A percentile compares a stretch with the other conserved stretches of the same genome.
Evolutionary conservation across 2,113 vertebrate species (phyloP).

Genomic region (Saccopteryx bilineata): DNA sequence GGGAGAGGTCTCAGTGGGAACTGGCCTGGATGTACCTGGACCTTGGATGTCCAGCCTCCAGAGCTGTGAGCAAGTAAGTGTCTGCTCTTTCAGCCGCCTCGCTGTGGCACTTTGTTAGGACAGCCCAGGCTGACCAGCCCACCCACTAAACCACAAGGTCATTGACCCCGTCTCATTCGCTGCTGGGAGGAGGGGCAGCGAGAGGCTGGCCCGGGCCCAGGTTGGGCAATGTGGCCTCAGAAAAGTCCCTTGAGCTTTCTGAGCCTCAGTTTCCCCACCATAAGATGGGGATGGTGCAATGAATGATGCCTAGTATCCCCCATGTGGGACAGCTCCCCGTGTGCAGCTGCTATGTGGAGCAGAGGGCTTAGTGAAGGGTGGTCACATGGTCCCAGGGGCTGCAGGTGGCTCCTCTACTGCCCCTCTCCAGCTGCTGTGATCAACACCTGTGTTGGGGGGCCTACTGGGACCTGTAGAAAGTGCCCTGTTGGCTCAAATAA

Average conservation of each 20-base stretch:
- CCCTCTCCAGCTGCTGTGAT: background rate
- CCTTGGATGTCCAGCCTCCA: background rate
- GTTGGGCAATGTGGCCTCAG: background rate
- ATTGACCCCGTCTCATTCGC: rapidly evolving
- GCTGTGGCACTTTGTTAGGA: rapidly evolving
- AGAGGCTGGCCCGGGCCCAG: background rate
- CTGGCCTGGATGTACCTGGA: background rate
- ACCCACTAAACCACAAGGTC: background rate
- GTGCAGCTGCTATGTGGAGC: too few species aligned
- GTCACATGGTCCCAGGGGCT: too few species aligned
- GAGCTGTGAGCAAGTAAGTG: background rate
- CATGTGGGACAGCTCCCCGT: too few species aligned
- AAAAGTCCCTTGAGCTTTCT: too few species aligned
- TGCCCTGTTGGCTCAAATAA: background rate
- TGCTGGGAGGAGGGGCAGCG: too few species aligned
- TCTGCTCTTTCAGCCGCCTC: rapidly evolving
- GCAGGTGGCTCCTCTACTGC: background rate
- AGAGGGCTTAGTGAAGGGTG: background rate
- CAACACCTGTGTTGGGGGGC: background rate
- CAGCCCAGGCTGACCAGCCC: rapidly evolving
- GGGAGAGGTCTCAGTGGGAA: background rate
- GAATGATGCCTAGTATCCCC: too few species aligned
- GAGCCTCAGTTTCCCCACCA: too few species aligned
- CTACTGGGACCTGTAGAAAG: background rate
- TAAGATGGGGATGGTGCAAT: rapidly evolving